Percentiles rank a stretch among this genome's conserved stretches.
phyloP scores from a whole-genome alignment of 2,888 invertebrate genomes.

The Cheilosia variabilis region DNA sequence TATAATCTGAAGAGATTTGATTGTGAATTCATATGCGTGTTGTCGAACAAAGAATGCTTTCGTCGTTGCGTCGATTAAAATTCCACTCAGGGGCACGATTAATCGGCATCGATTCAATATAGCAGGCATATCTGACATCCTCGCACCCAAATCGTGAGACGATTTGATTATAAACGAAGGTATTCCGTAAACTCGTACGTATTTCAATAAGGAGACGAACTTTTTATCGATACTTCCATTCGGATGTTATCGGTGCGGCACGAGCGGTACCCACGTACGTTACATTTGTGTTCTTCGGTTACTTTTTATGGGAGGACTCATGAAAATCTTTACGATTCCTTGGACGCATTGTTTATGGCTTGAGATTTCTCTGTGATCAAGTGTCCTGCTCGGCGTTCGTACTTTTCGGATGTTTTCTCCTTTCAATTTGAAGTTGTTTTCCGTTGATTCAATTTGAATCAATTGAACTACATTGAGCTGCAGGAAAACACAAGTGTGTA shows the following conservation, averaged over 20 bases:
- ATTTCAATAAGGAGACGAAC: constrained; percentile 22
- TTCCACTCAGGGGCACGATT: constrained; percentile 49
- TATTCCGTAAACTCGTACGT: neutral
- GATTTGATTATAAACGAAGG: constrained; percentile 19
- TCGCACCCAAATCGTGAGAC: neutral
- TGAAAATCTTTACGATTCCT: constrained; percentile 53
- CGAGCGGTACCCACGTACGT: neutral
- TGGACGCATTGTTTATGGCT: neutral
- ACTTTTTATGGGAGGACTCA: constrained; percentile 12
- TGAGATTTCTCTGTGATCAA: neutral
- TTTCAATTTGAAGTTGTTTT: constrained; percentile 25
- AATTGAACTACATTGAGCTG: neutral
- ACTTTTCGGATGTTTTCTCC: neutral
- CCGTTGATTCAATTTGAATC: constrained; percentile 20
- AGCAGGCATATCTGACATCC: neutral
- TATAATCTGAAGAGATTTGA: constrained; percentile 31
- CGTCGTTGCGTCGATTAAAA: constrained; percentile 37
- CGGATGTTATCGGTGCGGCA: neutral
- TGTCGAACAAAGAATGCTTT: neutral
- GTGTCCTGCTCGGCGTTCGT: neutral
- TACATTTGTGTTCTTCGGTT: constrained; percentile 2
- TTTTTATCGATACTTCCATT: constrained; percentile 14
- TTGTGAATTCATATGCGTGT: constrained; percentile 12
- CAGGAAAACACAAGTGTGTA: neutral
- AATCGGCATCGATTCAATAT: constrained; percentile 15